These are phyloP conservation scores for Pteropus alecto DNA, from an alignment of 2,113 vertebrate genomes.

Conservation along the genomic window DNA sequence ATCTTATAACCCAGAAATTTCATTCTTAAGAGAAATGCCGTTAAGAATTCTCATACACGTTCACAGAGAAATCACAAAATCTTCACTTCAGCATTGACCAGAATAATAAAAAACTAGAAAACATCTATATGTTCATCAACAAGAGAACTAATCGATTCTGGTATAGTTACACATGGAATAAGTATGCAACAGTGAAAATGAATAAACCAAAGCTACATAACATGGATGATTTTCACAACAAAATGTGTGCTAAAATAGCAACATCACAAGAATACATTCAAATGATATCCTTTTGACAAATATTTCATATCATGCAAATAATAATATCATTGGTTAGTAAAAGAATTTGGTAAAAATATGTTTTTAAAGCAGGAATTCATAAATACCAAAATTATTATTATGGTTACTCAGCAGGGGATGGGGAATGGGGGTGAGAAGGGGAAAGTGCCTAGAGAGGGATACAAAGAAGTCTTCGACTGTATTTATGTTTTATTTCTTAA, in stretches of 20 bases:
- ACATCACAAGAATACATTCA: not conserved
- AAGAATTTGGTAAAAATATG: not conserved
- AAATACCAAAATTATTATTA: not conserved
- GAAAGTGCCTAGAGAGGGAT: not conserved
- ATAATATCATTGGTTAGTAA: not conserved
- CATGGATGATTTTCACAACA: not conserved
- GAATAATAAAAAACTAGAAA: not conserved
- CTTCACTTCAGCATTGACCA: not conserved
- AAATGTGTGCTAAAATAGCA: not conserved
- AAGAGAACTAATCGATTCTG: not conserved
- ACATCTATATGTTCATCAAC: not conserved
- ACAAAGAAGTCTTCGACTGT: not conserved
- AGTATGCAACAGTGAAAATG: not conserved
- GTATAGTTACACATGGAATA: not conserved
- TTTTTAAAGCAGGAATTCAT: constrained; percentile 4
- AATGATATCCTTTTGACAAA: not conserved
- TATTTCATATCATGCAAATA: not conserved
- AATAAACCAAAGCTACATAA: not conserved
- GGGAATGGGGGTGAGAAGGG: not conserved
- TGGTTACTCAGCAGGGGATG: not conserved
- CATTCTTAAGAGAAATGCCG: not conserved
- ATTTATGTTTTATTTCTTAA: not conserved
- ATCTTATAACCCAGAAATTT: not conserved
- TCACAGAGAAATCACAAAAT: not conserved
- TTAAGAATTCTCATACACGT: not conserved